Evolutionary conservation across 2,888 invertebrate genomes (phyloP), one percentile per base, ranked within the genome.

Genomic region (Drosophila gaucha): DNA sequence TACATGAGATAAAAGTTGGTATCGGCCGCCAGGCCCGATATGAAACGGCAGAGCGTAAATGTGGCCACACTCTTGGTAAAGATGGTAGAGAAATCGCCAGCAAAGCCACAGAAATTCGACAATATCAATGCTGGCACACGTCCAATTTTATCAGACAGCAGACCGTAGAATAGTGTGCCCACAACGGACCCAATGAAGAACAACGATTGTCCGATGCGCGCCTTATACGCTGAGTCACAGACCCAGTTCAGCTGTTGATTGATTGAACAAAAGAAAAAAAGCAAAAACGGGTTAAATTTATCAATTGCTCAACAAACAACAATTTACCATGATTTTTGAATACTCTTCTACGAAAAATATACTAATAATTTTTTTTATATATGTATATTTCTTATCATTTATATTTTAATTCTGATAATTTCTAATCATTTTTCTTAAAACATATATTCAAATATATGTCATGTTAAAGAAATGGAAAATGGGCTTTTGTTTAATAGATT

Each of bases 1-100:
- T 94, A 94, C 94, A 94, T 94, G 91, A 94, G 93, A 64, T 93
- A 93, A 80, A 93, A 94, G 86, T 94, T 94, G 14, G 93, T 92
- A 84, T 94, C 94, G 43, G 93, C 94, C 4, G 94, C 94, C 75
- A 93, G 89, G 20, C 94, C 94, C 10, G 94, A 93, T 39, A 94
- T 83, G 80, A 94, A 94, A 64, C 94, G 91, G 63, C 93, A 93
- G 8, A 92, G 71, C 2, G 93, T 92, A 87, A 94, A 94, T 31
- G 92, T 90, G 6, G 90, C 86, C 41, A 93, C 92, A 62, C 92
- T 91, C 16, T 83, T 90, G 8, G 93, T 91, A 58, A 93, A 92
- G 35, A 93, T 91, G 2, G 94, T 94, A 1, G 92, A 90, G 46
- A 93, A 91, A 78, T 94, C 94, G 4, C 94, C 94, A 30, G 92